Evolutionary conservation across 1,140 invertebrate genomes (phyloP), one percentile per base, ranked within the genome.

Genomic region (Acromyrmex heyeri): DNA sequence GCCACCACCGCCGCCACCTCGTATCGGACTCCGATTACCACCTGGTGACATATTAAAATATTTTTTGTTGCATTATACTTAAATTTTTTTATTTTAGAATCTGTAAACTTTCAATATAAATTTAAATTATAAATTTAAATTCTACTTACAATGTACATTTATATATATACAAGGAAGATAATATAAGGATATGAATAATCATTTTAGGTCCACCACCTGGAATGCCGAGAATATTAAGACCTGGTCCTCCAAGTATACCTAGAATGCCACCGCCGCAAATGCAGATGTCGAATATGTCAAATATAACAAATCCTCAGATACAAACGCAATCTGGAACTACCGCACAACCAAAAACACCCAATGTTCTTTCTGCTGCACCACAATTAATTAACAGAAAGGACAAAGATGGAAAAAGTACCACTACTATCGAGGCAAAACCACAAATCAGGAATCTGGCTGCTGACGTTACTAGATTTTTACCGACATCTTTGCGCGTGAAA

Each of bases 381-480:
- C 98, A 98, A 92, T 96, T 98, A 5, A 97, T 98, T 91, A 97
- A 96, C 82, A 95, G 96, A 92, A 96, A 96, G 88, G 96, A 96
- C 73, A 95, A 94, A 53, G 95, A 94, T 64, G 96, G 97, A 93
- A 96, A 96, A 93, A 96, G 97, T 85, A 96, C 97, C 27, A 98
- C 98, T 0, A 97, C 97, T 0, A 99, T 99, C 88, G 98, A 98
- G 91, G 99, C 99, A 0, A 99, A 99, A 94, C 99, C 99, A 1
- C 98, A 99, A 95, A 99, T 99, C 78, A 96, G 98, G 92, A 99
- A 99, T 96, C 95, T 99, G 10, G 98, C 98, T 86, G 98, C 98
- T 0, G 99, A 99, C 95, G 98, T 99, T 0, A 99, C 99, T 0
- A 95, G 98, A 89, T 99, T 99, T 95, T 97, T 99, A 55, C 99